Evolutionary conservation across 2,888 invertebrate species (phyloP).

Genomic region (Nipponacmea schrenckii): DNA sequence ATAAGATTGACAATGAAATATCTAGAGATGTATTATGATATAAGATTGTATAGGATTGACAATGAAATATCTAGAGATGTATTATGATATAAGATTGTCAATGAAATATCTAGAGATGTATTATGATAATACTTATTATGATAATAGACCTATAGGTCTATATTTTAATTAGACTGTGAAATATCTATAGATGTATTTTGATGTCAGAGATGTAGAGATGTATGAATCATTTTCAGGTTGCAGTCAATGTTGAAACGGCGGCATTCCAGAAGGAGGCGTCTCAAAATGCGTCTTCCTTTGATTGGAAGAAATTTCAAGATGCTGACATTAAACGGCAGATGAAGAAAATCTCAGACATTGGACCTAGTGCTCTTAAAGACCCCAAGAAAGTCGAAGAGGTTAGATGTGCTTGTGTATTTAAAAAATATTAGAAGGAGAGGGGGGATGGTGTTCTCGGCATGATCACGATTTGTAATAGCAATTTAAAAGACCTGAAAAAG

Average conservation of each 20-base stretch:
- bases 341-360: conserved; percentile 77
- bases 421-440: too few relatives aligned
- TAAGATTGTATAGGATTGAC: too few relatives aligned
- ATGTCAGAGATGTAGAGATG: too few relatives aligned
- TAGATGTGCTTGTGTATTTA: conserved; percentile 11
- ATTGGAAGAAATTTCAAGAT: conserved; percentile 80
- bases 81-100: too few relatives aligned
- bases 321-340: conserved; percentile 79
- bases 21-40: too few relatives aligned
- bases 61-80: too few relatives aligned
- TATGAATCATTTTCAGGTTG: conserved; percentile 39
- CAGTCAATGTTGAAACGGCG: conserved; percentile 42
- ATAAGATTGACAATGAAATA: too few relatives aligned
- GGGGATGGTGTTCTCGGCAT: background rate
- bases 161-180: too few relatives aligned
- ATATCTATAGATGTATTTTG: too few relatives aligned
- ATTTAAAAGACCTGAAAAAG: background rate
- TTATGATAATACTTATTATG: too few relatives aligned
- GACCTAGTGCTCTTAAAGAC: conserved; percentile 75
- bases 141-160: too few relatives aligned
- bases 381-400: conserved; percentile 37
- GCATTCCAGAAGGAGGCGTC: conserved; percentile 80
- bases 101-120: too few relatives aligned
- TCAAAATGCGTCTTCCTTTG: conserved; percentile 78
- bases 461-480: background rate